Evolutionary conservation across 2,888 invertebrate species (phyloP).

Genomic region (Adelphocoris suturalis): DNA sequence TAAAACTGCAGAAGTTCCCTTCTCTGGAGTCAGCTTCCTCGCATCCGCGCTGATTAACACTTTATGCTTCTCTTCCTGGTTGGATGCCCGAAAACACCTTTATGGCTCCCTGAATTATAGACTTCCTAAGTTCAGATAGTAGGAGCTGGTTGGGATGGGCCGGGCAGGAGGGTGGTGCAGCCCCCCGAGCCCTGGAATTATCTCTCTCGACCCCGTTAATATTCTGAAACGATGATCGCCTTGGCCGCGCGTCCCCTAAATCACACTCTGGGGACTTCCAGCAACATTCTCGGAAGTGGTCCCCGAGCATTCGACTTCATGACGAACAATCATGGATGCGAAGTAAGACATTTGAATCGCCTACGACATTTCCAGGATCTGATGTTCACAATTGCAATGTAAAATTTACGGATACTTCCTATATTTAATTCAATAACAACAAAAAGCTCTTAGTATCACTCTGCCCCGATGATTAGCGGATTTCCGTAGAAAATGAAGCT

Average conservation of each 20-base stretch:
- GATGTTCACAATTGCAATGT: too few relatives aligned
- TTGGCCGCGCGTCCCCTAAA: slow-evolving; percentile 33
- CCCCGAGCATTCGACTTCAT: not conserved
- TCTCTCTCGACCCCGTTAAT: slow-evolving; percentile 62
- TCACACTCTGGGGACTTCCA: slow-evolving; percentile 41
- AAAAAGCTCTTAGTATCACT: too few relatives aligned
- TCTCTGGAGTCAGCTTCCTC: not conserved
- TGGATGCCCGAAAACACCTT: slow-evolving; percentile 58
- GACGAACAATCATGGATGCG: slow-evolving; percentile 16
- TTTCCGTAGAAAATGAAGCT: too few relatives aligned
- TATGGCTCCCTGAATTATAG: slow-evolving; percentile 58
- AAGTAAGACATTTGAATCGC: not conserved
- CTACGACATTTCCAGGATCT: not conserved
- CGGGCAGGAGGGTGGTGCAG: not conserved
- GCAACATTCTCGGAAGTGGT: slow-evolving; percentile 6
- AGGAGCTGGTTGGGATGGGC: not conserved
- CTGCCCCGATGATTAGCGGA: too few relatives aligned
- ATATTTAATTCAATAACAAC: too few relatives aligned
- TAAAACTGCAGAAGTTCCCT: not conserved
- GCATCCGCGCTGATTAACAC: slow-evolving; percentile 54
- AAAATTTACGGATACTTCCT: too few relatives aligned
- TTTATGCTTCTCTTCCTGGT: slow-evolving; percentile 54
- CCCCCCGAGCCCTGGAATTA: slow-evolving; percentile 23
- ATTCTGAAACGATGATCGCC: slow-evolving; percentile 64
- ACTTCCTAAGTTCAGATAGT: slow-evolving; percentile 58